Percentiles rank a stretch among this genome's conserved stretches.
phyloP scores from a whole-genome alignment of 2,797 vertebrate species.

The Liparis tanakae region DNA sequence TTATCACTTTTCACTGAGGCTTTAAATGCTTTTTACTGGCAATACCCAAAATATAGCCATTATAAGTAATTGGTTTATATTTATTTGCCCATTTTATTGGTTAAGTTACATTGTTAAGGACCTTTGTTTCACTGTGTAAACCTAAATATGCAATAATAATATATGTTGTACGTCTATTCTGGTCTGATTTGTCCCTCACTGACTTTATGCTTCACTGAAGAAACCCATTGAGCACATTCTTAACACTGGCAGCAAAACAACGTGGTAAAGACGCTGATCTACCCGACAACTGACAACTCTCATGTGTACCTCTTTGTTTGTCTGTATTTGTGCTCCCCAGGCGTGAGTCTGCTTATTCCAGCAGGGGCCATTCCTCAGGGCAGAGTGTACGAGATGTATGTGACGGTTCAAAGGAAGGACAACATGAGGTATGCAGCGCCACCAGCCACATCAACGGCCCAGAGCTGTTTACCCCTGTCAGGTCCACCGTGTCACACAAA shows the following conservation, averaged over 20 bases:
- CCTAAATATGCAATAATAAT: background rate
- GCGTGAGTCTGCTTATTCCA: slow-evolving; percentile 96
- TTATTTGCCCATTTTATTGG: background rate
- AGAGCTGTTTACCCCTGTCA: slow-evolving; percentile 56
- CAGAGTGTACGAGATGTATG: slow-evolving; percentile 98
- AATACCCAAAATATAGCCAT: background rate
- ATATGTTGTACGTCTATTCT: background rate
- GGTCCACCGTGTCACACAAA: slow-evolving; percentile 36
- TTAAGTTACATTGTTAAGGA: background rate
- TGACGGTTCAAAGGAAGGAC: slow-evolving; percentile 98
- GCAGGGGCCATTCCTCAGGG: slow-evolving; percentile 96
- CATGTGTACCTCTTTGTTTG: slow-evolving; percentile 18
- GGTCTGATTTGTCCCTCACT: background rate
- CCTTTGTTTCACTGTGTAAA: background rate
- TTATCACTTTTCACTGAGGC: slow-evolving; percentile 7
- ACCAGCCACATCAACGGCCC: slow-evolving; percentile 34
- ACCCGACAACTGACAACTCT: slow-evolving; percentile 19
- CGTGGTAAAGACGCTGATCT: background rate
- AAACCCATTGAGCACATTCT: background rate
- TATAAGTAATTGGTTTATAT: background rate
- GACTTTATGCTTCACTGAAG: background rate
- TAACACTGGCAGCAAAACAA: background rate
- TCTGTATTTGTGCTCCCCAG: slow-evolving; percentile 75
- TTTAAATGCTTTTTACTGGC: slow-evolving; percentile 24
- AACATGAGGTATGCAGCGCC: slow-evolving; percentile 90